A percentile compares a stretch with the other conserved stretches of the same genome.
Evolutionary conservation across 2,888 invertebrate genomes (phyloP).

Genomic region (Ecliptopera silaceata): DNA sequence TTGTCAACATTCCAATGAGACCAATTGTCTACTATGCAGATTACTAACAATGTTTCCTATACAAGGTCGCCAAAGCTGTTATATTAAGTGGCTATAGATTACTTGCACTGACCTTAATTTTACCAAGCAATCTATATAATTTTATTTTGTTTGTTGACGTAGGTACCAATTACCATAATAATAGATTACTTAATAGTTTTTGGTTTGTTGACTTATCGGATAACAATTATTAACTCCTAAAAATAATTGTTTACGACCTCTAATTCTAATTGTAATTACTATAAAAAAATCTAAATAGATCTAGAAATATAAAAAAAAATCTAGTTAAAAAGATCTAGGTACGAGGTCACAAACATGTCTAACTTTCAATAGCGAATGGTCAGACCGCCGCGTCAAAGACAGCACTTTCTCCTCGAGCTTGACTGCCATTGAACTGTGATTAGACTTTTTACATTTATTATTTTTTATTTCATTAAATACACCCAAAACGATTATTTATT

Average conservation of each 20-base stretch:
- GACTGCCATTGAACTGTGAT: conserved; percentile 14
- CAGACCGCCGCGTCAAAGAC: conserved; percentile 6
- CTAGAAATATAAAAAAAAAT: no score
- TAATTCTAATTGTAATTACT: no score
- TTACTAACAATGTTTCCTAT: background rate
- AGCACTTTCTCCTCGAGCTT: conserved; percentile 18
- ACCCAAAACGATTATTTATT: no score
- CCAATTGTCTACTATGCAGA: background rate
- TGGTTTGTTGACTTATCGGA: no score
- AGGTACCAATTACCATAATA: no score
- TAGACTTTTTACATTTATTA: conserved; percentile 8
- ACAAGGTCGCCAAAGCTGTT: background rate
- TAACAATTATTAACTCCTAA: no score
- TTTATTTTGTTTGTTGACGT: background rate
- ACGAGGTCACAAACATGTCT: conserved; percentile 8
- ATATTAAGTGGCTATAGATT: background rate
- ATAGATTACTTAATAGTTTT: no score
- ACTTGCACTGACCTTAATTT: background rate
- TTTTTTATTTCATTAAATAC: no score
- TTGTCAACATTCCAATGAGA: no score
- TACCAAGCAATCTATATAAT: background rate
- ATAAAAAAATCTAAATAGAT: no score
- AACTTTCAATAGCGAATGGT: conserved; percentile 11
- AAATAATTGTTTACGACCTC: no score
- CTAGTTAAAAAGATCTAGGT: no score